Conservation (phyloP, 2,113 vertebrate species). For the Gavia stellata region DNA sequence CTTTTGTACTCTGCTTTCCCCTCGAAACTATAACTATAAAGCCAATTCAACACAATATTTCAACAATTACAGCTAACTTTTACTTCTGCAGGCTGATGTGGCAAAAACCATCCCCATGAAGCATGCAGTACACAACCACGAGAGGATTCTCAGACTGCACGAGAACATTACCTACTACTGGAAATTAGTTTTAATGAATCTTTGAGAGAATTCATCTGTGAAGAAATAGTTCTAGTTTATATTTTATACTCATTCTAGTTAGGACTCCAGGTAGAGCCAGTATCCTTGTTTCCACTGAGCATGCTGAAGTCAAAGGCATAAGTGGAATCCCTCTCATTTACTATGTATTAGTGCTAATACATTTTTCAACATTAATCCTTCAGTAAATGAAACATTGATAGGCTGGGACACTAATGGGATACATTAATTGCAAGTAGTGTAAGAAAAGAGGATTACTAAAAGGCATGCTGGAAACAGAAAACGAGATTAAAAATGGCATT, state of each 20-base stretch:
- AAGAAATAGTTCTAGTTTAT: neutral
- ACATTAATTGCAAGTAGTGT: constrained; percentile 52
- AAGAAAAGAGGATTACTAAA: constrained; percentile 64
- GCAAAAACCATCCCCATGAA: neutral
- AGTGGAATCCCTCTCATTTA: constrained; percentile 47
- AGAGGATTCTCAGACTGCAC: neutral
- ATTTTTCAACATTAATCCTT: constrained; percentile 56
- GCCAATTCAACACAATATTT: neutral
- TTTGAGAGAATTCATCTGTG: neutral
- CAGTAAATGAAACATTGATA: constrained; percentile 61
- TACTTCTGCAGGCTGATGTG: neutral
- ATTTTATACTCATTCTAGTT: neutral
- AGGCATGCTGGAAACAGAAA: constrained; percentile 53
- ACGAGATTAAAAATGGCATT: constrained; percentile 63
- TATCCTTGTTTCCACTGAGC: neutral
- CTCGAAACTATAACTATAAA: neutral
- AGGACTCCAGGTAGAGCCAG: neutral
- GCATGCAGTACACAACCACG: neutral
- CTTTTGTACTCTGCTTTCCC: neutral
- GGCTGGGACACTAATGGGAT: constrained; percentile 46
- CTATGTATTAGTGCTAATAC: constrained; percentile 48
- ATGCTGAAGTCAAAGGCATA: neutral
- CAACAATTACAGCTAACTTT: neutral
- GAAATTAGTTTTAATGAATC: neutral
- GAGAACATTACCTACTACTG: neutral